phyloP scores from a whole-genome alignment of 2,888 invertebrate genomes.

The Encarsia formosa region DNA sequence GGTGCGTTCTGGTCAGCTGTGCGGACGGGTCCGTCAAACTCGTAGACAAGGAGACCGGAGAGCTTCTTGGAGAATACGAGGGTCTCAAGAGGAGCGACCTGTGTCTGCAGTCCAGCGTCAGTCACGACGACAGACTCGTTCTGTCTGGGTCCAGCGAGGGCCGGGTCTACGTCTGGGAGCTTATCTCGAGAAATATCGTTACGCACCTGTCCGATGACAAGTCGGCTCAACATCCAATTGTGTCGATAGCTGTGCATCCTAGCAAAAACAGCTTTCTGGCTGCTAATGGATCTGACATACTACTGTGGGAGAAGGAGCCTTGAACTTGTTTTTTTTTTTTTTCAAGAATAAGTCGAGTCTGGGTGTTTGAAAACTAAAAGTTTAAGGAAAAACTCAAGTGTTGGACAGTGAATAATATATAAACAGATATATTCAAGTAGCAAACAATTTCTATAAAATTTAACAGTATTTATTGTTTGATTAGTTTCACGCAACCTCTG shows the following conservation, averaged over 20 bases:
- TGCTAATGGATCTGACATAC: constrained; percentile 69
- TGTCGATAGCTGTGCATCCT: constrained; percentile 79
- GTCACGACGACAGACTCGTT: constrained; percentile 78
- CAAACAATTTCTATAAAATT: too few species aligned
- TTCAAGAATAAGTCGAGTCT: too few species aligned
- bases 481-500: too few species aligned
- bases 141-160: constrained; percentile 89
- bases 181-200: constrained; percentile 68
- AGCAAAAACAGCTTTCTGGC: constrained; percentile 66
- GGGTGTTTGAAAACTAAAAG: too few species aligned
- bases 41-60: constrained; percentile 83
- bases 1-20: constrained; percentile 83
- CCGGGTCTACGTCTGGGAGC: constrained; percentile 82
- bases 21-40: constrained; percentile 78
- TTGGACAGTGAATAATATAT: too few species aligned
- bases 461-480: too few species aligned
- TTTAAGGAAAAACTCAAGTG: too few species aligned
- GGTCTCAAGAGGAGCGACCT: constrained; percentile 82
- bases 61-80: constrained; percentile 69
- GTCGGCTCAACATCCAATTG: constrained; percentile 46
- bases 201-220: constrained; percentile 46
- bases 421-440: too few species aligned
- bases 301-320: constrained; percentile 60
- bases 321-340: too few species aligned
- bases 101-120: constrained; percentile 82